Evolutionary conservation across 2,888 invertebrate species (phyloP).

Genomic region (Tanytarsus gracilentus): DNA sequence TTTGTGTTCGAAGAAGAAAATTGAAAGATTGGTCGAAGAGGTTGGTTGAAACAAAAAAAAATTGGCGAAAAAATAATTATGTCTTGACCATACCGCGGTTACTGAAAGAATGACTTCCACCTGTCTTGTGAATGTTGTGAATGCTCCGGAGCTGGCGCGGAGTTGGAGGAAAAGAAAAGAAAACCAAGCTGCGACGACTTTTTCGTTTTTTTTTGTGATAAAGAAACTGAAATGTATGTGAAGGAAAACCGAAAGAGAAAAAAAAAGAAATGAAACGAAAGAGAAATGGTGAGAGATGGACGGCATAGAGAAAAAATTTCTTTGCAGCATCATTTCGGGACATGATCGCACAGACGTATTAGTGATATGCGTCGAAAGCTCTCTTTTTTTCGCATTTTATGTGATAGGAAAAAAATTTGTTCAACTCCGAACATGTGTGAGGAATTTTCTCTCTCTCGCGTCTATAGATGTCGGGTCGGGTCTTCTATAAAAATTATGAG

Average conservation of each 20-base stretch:
- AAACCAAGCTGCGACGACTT: slow-evolving; percentile 24
- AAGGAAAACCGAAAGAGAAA: slow-evolving; percentile 24
- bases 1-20: too few relatives aligned
- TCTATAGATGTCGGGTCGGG: too few relatives aligned
- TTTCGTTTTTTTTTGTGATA: slow-evolving; percentile 11
- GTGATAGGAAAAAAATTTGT: not conserved
- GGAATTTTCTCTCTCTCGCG: too few relatives aligned
- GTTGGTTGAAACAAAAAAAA: slow-evolving; percentile 13
- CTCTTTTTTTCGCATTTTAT: slow-evolving; percentile 2
- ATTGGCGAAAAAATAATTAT: slow-evolving; percentile 19
- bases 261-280: slow-evolving; percentile 13
- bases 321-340: slow-evolving; percentile 14
- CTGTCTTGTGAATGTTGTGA: slow-evolving; percentile 35
- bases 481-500: too few relatives aligned
- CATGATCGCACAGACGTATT: not conserved
- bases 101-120: slow-evolving; percentile 45
- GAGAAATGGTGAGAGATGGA: slow-evolving; percentile 21
- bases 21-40: not conserved
- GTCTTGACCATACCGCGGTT: slow-evolving; percentile 44
- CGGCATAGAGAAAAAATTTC: slow-evolving; percentile 20
- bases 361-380: slow-evolving; percentile 14
- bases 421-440: not conserved
- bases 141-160: not conserved
- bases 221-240: slow-evolving; percentile 26
- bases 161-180: slow-evolving; percentile 20